Conservation (phyloP, 2,888 invertebrate species). For the Andrena hattorfiana region DNA sequence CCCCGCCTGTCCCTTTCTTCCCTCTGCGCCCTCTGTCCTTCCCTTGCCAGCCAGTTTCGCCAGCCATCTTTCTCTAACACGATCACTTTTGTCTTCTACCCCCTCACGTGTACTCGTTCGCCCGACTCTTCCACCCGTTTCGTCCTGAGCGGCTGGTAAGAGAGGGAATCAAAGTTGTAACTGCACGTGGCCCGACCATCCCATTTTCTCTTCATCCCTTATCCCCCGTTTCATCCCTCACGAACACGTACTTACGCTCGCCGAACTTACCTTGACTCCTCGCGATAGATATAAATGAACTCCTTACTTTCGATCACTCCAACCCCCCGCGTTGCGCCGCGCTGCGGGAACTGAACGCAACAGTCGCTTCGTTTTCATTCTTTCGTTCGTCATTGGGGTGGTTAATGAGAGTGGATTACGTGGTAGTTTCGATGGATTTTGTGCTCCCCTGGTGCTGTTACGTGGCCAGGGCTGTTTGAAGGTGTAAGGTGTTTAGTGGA, state of each 20-base stretch:
- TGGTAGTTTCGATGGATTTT: neutral
- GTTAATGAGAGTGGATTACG: conserved; percentile 3
- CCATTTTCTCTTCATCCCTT: conserved; percentile 64
- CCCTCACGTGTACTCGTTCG: conserved; percentile 10
- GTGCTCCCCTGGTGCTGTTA: neutral
- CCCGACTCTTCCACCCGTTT: neutral
- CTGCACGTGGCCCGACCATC: conserved; percentile 64
- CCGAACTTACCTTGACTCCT: conserved; percentile 53
- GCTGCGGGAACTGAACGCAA: neutral
- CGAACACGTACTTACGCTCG: conserved; percentile 57
- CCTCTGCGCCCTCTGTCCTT: conserved; percentile 3
- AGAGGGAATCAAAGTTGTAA: conserved; percentile 76
- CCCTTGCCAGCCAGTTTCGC: neutral
- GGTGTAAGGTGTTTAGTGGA: neutral
- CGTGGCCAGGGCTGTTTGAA: too few relatives aligned
- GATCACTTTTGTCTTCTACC: conserved; percentile 58
- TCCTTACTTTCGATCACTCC: conserved; percentile 62
- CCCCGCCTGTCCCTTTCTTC: neutral
- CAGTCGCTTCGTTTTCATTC: conserved; percentile 1
- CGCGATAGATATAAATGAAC: conserved; percentile 76
- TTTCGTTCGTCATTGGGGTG: neutral
- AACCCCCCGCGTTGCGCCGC: neutral
- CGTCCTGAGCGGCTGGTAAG: conserved; percentile 35
- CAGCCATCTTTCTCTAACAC: conserved; percentile 32
- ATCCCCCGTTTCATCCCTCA: conserved; percentile 46